A percentile compares a stretch with the other conserved stretches of the same genome.
Conservation (phyloP, 1,140 invertebrate species). For the Psix sp. region DNA sequence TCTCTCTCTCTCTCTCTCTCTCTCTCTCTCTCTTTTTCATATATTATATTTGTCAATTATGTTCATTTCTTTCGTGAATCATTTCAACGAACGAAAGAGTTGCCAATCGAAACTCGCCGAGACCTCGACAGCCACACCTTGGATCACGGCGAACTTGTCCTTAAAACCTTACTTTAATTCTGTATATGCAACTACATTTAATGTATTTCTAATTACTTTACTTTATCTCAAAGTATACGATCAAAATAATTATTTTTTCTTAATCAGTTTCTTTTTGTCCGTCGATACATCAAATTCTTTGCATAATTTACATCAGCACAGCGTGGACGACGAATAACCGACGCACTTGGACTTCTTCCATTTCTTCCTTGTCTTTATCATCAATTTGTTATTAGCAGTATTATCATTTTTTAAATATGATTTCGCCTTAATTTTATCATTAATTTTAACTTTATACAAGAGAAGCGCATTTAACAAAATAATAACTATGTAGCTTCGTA, state of each 20-base stretch:
- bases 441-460: slow-evolving; percentile 55
- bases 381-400: neutral
- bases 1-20: neutral
- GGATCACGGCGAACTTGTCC: slow-evolving; percentile 40
- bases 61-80: slow-evolving; percentile 25
- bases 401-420: slow-evolving; percentile 19
- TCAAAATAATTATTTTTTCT: slow-evolving; percentile 56
- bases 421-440: slow-evolving; percentile 22
- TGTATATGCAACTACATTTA: slow-evolving; percentile 53
- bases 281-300: slow-evolving; percentile 54
- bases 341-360: slow-evolving; percentile 50
- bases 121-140: slow-evolving; percentile 54
- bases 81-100: slow-evolving; percentile 35
- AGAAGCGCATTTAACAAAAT: slow-evolving; percentile 58
- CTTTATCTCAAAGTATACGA: slow-evolving; percentile 50
- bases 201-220: slow-evolving; percentile 33
- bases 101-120: slow-evolving; percentile 57
- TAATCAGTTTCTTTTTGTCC: slow-evolving; percentile 40
- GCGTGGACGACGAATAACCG: slow-evolving; percentile 57
- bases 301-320: slow-evolving; percentile 54
- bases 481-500: slow-evolving; percentile 57
- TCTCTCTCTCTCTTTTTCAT: slow-evolving; percentile 17
- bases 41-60: slow-evolving; percentile 20
- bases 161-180: slow-evolving; percentile 40
- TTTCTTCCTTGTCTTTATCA: slow-evolving; percentile 5